Base-by-base conservation (phyloP, 2,888 invertebrate genomes). In the Scaptomyza tumidula region DNA sequence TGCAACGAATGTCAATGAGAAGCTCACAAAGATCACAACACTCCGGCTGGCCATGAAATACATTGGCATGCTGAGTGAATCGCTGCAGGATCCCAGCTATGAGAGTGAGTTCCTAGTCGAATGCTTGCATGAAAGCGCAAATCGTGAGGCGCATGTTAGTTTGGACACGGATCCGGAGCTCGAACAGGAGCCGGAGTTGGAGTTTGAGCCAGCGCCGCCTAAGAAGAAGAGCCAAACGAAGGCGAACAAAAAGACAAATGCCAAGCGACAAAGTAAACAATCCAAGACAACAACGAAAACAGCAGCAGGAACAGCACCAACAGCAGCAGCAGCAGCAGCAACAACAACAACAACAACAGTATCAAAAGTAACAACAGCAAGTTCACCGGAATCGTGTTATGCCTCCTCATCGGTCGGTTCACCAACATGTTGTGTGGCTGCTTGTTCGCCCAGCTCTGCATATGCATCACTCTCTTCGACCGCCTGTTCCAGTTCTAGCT, bases 11-110 rank as follows among this genome's bases (percentile, higher is more conserved):
- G 93, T 96, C 43, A 95, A 95, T 90, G 96, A 97, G 90, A 97
- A 97, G 91, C 93, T 97, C 73, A 98, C 98, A 50, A 98, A 98
- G 93, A 98, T 98, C 81, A 97, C 97, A 5, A 97, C 97, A 0
- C 92, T 98, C 49, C 93, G 97, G 37, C 93, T 97, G 69, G 98
- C 98, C 27, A 96, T 98, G 96, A 95, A 96, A 89, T 98, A 98
- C 90, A 98, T 98, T 75, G 93, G 95, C 11, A 95, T 96, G 13
- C 92, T 98, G 54, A 95, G 94, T n/a, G 93, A 95, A 0, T 94
- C 95, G 0, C 92, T 96, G 67, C 73, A 78, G 39, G 89, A 93
- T 75, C 92, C 93, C n/a, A 91, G 91, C 65, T 90, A 91, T 48
- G 88, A 90, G 49, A 85, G 86, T 14, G 90, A 91, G 19, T 87